phyloP scores from a whole-genome alignment of 2,113 vertebrate species.

The Xyrauchen texanus region DNA sequence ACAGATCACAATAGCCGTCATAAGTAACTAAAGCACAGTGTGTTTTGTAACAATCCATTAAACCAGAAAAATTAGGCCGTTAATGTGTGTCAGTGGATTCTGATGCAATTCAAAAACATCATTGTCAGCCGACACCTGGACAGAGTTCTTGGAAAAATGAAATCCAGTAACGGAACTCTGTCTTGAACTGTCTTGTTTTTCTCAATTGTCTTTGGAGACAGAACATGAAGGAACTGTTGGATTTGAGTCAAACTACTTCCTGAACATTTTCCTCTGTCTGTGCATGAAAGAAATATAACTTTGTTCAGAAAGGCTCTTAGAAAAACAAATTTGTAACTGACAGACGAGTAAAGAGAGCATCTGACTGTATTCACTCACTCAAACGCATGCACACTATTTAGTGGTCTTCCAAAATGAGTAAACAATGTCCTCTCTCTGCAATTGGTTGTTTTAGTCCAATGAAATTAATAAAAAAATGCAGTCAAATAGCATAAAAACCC shows the following conservation, averaged over 20 bases:
- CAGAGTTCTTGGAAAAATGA: slow-evolving; percentile 57
- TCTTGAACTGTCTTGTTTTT: slow-evolving; percentile 21
- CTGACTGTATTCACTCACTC: background rate
- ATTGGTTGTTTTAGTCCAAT: background rate
- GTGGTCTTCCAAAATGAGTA: background rate
- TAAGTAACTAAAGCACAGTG: slow-evolving; percentile 22
- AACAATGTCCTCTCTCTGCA: no score
- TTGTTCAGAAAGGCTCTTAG: slow-evolving; percentile 31
- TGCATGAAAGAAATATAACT: slow-evolving; percentile 24
- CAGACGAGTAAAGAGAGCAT: slow-evolving; percentile 1
- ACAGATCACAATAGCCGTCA: slow-evolving; percentile 1
- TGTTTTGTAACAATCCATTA: background rate
- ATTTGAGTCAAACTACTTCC: slow-evolving; percentile 31
- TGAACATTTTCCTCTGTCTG: slow-evolving; percentile 1
- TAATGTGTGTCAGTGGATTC: no score
- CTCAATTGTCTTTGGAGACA: slow-evolving; percentile 42
- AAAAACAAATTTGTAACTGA: background rate
- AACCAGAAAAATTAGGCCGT: no score
- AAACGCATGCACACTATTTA: background rate
- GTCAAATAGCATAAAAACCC: background rate
- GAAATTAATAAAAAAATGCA: background rate
- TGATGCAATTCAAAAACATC: slow-evolving; percentile 8
- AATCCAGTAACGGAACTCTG: slow-evolving; percentile 52
- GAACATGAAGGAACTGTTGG: slow-evolving; percentile 53
- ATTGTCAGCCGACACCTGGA: slow-evolving; percentile 63